A percentile compares a stretch with the other conserved stretches of the same genome.
Conservation (phyloP, 2,888 invertebrate genomes). For the Brachypalpus laphriformis region DNA sequence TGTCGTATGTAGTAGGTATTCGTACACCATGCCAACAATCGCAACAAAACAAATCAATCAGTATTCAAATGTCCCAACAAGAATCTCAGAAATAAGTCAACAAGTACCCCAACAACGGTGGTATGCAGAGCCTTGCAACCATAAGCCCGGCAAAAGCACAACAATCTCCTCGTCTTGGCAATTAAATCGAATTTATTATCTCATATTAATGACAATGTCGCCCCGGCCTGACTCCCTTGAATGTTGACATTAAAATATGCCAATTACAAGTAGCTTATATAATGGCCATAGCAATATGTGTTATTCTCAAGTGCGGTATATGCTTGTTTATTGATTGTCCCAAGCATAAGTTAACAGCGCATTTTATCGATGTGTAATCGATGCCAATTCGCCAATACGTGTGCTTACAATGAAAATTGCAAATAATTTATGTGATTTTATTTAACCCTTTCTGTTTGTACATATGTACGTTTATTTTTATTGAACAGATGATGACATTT, state of each 20-base stretch:
- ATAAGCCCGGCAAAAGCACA: constrained; percentile 2
- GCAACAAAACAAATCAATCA: constrained; percentile 23
- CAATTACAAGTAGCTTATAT: constrained; percentile 34
- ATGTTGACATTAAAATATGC: constrained; percentile 13
- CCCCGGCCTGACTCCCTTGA: background rate
- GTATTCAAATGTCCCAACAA: background rate
- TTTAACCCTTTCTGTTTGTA: background rate
- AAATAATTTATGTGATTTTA: constrained; percentile 1
- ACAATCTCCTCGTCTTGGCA: constrained; percentile 15
- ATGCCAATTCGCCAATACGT: background rate
- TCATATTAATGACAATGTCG: background rate
- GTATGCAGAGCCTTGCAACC: background rate
- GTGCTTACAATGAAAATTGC: background rate
- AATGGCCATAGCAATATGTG: background rate
- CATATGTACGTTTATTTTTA: background rate
- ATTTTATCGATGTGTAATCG: constrained; percentile 39
- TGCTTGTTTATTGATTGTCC: constrained; percentile 26
- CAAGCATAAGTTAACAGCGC: constrained; percentile 2
- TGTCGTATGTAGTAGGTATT: background rate
- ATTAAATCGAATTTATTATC: constrained; percentile 38
- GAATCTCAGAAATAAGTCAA: constrained; percentile 4
- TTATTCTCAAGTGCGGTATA: background rate
- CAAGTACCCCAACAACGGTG: background rate
- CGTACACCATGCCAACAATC: background rate
- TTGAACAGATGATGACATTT: background rate